phyloP scores from a whole-genome alignment of 2,113 vertebrate genomes.

The Melanotaenia duboulayi region DNA sequence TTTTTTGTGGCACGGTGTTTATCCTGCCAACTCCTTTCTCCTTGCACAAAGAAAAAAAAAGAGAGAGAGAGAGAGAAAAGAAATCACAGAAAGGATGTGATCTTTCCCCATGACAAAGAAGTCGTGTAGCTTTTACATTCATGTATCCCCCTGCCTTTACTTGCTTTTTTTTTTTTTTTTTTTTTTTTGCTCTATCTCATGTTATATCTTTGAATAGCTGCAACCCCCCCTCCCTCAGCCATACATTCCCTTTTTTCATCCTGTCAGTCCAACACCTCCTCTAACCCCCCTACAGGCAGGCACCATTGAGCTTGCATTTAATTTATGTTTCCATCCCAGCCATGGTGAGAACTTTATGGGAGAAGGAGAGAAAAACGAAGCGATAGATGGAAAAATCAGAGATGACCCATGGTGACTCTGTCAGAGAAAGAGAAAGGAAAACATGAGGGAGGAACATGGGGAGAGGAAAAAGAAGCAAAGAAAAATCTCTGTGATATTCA shows the following conservation, averaged over 20 bases:
- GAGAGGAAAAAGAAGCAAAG: constrained; percentile 23
- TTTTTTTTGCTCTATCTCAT: constrained; percentile 28
- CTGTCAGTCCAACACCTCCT: constrained; percentile 8
- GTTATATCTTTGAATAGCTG: constrained; percentile 10
- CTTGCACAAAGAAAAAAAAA: too few species aligned
- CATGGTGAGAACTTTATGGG: constrained; percentile 1
- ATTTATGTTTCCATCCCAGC: constrained; percentile 23
- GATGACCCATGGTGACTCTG: constrained; percentile 10
- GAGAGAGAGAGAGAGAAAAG: background rate
- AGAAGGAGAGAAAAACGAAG: constrained; percentile 33
- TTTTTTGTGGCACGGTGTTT: too few species aligned
- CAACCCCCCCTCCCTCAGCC: background rate
- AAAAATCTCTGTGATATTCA: constrained; percentile 39
- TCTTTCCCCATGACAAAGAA: constrained; percentile 1
- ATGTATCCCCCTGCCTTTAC: background rate
- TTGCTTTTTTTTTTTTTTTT: constrained; percentile 14
- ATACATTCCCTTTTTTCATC: constrained; percentile 45
- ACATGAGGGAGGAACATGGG: background rate
- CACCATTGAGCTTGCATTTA: constrained; percentile 53
- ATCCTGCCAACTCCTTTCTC: too few species aligned
- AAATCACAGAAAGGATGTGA: background rate
- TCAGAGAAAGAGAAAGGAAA: background rate
- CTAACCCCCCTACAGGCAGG: constrained; percentile 12
- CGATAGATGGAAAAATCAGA: constrained; percentile 60
- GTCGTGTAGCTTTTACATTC: background rate